A percentile compares a stretch with the other conserved stretches of the same genome.
Evolutionary conservation across 2,888 invertebrate genomes (phyloP).

Genomic region (Cephus pulcher): DNA sequence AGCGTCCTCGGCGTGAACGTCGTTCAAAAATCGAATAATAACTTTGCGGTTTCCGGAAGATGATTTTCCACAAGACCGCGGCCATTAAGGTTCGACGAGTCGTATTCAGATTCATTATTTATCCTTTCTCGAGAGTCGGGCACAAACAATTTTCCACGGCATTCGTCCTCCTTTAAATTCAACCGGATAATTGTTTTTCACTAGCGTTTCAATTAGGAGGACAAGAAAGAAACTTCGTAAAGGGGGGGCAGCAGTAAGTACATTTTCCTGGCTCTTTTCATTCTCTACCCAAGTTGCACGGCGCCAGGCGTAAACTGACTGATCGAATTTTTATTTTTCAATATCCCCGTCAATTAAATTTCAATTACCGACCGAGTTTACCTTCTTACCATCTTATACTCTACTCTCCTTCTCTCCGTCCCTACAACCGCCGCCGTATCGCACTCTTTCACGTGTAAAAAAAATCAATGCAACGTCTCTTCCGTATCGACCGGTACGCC

Average conservation of each 20-base stretch:
- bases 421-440: background rate
- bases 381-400: background rate
- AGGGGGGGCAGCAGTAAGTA: background rate
- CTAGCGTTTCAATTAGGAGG: background rate
- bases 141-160: background rate
- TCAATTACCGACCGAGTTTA: background rate
- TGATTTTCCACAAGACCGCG: background rate
- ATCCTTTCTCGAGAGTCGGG: background rate
- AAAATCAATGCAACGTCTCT: background rate
- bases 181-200: background rate
- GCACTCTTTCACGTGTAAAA: background rate
- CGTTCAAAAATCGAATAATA: background rate
- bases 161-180: background rate
- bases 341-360: background rate
- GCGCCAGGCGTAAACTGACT: background rate
- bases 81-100: background rate
- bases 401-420: background rate
- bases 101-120: background rate
- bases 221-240: background rate
- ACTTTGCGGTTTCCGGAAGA: background rate
- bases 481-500: background rate
- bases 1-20: background rate
- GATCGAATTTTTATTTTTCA: background rate
- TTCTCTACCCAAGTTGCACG: background rate
- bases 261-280: background rate